Conservation (phyloP, 2,888 invertebrate genomes). For the Mylabris sibirica region DNA sequence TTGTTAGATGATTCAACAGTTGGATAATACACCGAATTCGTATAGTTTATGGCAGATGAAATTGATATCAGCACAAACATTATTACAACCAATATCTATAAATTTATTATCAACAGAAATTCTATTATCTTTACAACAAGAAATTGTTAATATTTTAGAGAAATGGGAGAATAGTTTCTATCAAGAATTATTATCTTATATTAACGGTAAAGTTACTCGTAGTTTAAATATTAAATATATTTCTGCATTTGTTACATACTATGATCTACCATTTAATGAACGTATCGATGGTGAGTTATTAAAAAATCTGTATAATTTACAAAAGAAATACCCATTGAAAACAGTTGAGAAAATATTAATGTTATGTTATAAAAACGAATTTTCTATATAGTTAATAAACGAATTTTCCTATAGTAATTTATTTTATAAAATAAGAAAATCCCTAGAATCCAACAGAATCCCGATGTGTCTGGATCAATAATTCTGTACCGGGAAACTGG, state of each 20-base stretch:
- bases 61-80: slow-evolving; percentile 66
- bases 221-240: slow-evolving; percentile 52
- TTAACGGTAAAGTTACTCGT: slow-evolving; percentile 61
- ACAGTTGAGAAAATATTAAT: slow-evolving; percentile 23
- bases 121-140: slow-evolving; percentile 69
- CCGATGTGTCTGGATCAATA: slow-evolving; percentile 5
- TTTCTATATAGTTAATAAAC: not conserved
- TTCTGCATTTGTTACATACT: slow-evolving; percentile 66
- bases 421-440: not conserved
- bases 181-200: slow-evolving; percentile 61
- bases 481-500: slow-evolving; percentile 3
- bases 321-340: slow-evolving; percentile 20
- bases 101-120: slow-evolving; percentile 69
- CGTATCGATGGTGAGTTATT: slow-evolving; percentile 50
- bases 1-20: slow-evolving; percentile 50
- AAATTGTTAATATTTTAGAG: slow-evolving; percentile 65
- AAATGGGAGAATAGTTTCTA: slow-evolving; percentile 61
- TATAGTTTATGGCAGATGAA: slow-evolving; percentile 80
- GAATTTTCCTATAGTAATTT: not conserved
- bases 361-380: not conserved
- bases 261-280: slow-evolving; percentile 65
- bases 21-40: slow-evolving; percentile 62
- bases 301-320: slow-evolving; percentile 45
- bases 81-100: slow-evolving; percentile 50
- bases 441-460: slow-evolving; percentile 14